Base-by-base conservation (phyloP, 2,113 vertebrate species). In the Catagonus wagneri region DNA sequence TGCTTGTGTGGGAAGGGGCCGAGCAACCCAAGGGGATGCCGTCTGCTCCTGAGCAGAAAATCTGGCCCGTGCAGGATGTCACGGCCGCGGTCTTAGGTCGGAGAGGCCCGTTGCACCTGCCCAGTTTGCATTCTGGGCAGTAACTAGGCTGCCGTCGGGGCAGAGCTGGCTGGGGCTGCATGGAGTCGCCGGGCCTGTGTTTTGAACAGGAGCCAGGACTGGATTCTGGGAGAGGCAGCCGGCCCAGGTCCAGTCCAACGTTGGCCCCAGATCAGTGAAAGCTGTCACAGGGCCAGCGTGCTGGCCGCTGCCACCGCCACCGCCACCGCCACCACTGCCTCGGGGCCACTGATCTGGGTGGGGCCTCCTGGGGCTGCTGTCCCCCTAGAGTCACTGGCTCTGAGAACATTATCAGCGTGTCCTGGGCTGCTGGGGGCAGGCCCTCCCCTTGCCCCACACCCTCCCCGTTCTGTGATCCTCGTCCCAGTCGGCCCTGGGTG, bases 181-280 rank as follows among this genome's bases (percentile, higher is more conserved):
- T 97, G 96, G 98, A 98, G 98, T 98, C 84, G 86, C 97, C 66
- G 61, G 97, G 95, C 95, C 83, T 96, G 97, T 36, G 96, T 98
- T 99, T 99, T 99, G 99, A 99, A 98, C 97, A 83, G 66, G 96
- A 95, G 98, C 99, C 99, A 99, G 98, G 96, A 97, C 96, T 97
- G 98, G 98, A 98, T 98, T 97, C 98, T 98, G 98, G 98, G 99
- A 98, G 95, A 98, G 98, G 98, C 98, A 97, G 75, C 63, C 97
- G 98, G 98, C 98, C 97, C 96, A 96, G 95, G 98, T 98, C 98
- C 98, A 98, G 98, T 97, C 98, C 98, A 97, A 97, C 96, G 93
- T 97, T 99, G 99, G 99, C 99, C 91, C 76, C 60, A 94, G 99
- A 99, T 99, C 99, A 99, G 97, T 99, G 98, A 98, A 98, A 99